Base-by-base conservation (phyloP, 2,113 vertebrate genomes). In the Picathartes gymnocephalus region DNA sequence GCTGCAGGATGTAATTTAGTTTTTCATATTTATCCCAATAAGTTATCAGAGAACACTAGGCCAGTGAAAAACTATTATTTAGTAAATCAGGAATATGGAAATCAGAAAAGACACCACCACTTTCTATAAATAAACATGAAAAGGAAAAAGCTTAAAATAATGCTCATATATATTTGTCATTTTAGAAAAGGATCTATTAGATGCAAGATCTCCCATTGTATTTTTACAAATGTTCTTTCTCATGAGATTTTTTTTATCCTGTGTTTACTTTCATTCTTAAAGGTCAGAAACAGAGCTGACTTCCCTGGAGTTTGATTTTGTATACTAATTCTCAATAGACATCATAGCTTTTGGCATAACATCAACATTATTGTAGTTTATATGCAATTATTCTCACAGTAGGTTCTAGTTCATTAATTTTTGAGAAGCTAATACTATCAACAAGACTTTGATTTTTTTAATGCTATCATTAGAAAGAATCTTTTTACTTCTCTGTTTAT, bases 321-420 rank as follows among this genome's bases (percentile, higher is more conserved):
- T 82, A 81, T 68, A 94, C 53, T 65, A 95, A 70, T 92, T 85
- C 81, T 73, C 19, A 2, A 44, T 19, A 90, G 62, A 62, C 47
- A 82, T 73, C 54, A 73, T 19, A 47, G 70, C 35, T 92, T 82
- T 88, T 91, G 71, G 64, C 58, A 73, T 70, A 93, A 62, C 12
- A 65, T 66, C 84, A 85, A 37, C 72, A 90, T 86, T 72, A 73
- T 74, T 27, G 3, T 31, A 56, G 31, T 51, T 97, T 61, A 88
- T 72, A 50, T 80, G 66, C 62, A 91, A 82, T 95, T 95, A 88
- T 91, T 95, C 58, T 95, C 91, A 90, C 58, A 88, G 42, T 70
- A 90, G 33, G 66, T 82, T 92, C 66, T 76, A 87, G 78, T 72
- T 91, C 81, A 91, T 91, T 95, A 93, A 90, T 94, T 91, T 56